Base-by-base conservation (phyloP, 2,113 vertebrate species). In the Brachirus orientalis region DNA sequence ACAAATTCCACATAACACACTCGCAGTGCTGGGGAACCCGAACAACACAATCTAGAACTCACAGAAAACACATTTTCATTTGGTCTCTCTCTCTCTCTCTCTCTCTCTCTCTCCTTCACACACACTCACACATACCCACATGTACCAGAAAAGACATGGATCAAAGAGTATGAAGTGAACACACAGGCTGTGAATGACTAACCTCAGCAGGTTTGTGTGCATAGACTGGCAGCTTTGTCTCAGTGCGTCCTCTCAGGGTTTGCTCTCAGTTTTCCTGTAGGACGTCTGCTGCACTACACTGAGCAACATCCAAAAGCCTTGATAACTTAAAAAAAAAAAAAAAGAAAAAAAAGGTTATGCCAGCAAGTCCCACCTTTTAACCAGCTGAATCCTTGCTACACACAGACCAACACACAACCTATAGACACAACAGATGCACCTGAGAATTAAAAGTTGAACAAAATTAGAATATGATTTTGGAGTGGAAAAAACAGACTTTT, bases 281-380 rank as follows among this genome's bases (percentile, higher is more conserved):
- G 85, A 86, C 85, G 72, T 78, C 73, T 61, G 85, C 85, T 82
- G 89, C 86, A 89, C 87, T 86, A 89, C 86, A 88, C 88, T 63
- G 77, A 80, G 75, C 80, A 80, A 74, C 83, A 83, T 80, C 81
- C 79, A 75, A 85, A 77, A 82, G 86, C 80, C 85, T 85, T 86
- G 75, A 84, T 77, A 80, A 75, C 83, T 87, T 82, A 10, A 43
- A 43, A 40, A 43, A 52, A 87, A 86, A 77, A 83, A 89, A 28
- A 28, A 28, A 5, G 73, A 83, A 79, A 52, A 87, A 86, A 77
- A 83, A 89, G 89, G 87, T 89, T 82, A 88, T 72, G 77, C 85
- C 80, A 88, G 86, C 79, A 88, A 89, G 75, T 89, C 74, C 82
- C 88, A 79, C 82, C 77, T 88, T 58, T 77, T 75, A 90, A 91